Evolutionary conservation across 92 coral and sea anemone genomes (phyloP).

Genomic region (Palythoa grandiflora): DNA sequence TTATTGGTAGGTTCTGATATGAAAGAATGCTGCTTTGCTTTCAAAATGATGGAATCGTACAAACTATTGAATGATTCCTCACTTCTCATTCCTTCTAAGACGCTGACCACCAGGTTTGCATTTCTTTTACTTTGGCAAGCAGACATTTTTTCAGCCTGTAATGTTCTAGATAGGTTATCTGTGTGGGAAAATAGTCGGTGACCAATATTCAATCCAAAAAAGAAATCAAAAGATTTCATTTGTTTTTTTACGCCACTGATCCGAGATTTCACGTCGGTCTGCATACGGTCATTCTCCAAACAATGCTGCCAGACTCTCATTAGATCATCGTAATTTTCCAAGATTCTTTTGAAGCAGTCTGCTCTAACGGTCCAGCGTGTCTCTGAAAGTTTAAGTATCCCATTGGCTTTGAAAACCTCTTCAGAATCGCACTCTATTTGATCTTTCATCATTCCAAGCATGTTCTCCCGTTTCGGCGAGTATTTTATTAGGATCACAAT

Average conservation of each 20-base stretch:
- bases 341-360: conserved; percentile 23
- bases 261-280: conserved; percentile 59
- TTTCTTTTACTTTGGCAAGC: conserved; percentile 32
- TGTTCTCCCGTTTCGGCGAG: conserved; percentile 20
- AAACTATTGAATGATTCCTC: conserved; percentile 42
- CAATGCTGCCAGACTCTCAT: conserved; percentile 55
- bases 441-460: conserved; percentile 17
- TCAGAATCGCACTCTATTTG: conserved; percentile 17
- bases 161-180: conserved; percentile 41
- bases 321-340: conserved; percentile 45
- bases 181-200: conserved; percentile 51
- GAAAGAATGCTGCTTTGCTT: conserved; percentile 59
- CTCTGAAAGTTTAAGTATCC: conserved; percentile 33
- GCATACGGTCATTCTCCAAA: conserved; percentile 49
- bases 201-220: conserved; percentile 41
- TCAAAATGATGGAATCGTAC: conserved; percentile 48
- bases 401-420: conserved; percentile 22
- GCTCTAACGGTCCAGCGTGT: conserved; percentile 45
- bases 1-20: conserved; percentile 54
- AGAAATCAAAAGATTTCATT: conserved; percentile 60
- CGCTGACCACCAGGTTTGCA: conserved; percentile 43
- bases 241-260: conserved; percentile 60
- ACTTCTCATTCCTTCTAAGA: conserved; percentile 35
- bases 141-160: conserved; percentile 29
- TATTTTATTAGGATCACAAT: conserved; percentile 25